A percentile compares a stretch with the other conserved stretches of the same genome.
These are phyloP conservation scores for Leucophenga montana DNA, from an alignment of 2,888 invertebrate genomes.

Conservation along the genomic window DNA sequence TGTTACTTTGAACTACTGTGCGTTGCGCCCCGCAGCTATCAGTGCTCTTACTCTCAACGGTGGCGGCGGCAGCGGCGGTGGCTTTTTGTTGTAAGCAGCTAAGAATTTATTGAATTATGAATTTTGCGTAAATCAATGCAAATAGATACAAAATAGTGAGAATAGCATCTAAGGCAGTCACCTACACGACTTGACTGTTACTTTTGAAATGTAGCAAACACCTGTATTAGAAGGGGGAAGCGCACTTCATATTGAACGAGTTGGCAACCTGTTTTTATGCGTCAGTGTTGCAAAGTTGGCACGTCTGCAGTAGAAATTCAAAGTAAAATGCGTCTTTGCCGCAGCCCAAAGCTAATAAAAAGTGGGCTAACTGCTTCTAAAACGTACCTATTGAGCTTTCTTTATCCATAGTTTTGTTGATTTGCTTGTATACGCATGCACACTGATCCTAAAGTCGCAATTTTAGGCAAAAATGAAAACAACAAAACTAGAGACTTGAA, in stretches of 20 bases:
- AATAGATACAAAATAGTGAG: constrained; percentile 9
- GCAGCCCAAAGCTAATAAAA: background rate
- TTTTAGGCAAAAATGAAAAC: too few relatives aligned
- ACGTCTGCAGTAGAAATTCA: background rate
- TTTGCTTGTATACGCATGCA: too few relatives aligned
- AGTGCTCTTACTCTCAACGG: too few relatives aligned
- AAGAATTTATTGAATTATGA: background rate
- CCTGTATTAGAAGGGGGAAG: background rate
- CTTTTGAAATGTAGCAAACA: background rate
- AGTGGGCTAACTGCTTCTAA: background rate
- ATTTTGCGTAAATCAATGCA: constrained; percentile 18
- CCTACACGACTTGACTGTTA: background rate
- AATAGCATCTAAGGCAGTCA: background rate
- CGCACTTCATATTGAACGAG: background rate
- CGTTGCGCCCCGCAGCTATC: constrained; percentile 55
- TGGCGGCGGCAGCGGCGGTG: constrained; percentile 13
- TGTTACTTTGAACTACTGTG: constrained; percentile 27
- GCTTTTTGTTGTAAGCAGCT: constrained; percentile 33
- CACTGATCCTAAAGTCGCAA: too few relatives aligned
- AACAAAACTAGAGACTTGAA: too few relatives aligned
- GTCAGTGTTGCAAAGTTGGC: too few relatives aligned
- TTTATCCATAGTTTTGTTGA: too few relatives aligned
- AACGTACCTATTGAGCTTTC: too few relatives aligned
- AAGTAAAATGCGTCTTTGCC: background rate
- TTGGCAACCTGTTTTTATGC: background rate